Evolutionary conservation across 2,113 vertebrate genomes (phyloP).

Genomic region (Dromaius novaehollandiae): DNA sequence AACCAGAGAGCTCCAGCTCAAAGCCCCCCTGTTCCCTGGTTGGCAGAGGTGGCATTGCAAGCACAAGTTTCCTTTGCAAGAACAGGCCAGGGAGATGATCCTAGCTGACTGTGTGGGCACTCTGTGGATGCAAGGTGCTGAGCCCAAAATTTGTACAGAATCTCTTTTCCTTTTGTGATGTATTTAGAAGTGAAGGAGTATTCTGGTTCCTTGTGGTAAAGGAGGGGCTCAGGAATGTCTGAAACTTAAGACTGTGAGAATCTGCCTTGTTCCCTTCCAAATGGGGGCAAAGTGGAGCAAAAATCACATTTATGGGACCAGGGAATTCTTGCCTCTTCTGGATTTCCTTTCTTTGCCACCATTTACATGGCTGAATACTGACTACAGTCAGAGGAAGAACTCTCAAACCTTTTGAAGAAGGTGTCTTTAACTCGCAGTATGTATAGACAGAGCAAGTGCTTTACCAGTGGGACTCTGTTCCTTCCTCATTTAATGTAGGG

Average conservation of each 20-base stretch:
- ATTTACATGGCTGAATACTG: accelerated
- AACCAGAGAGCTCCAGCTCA: not conserved
- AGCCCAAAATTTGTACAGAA: not conserved
- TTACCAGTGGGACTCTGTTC: not conserved
- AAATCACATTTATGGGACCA: not conserved
- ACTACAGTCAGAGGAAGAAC: not conserved
- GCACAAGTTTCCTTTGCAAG: not conserved
- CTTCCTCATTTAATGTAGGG: not conserved
- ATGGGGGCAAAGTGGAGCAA: not conserved
- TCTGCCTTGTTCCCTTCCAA: not conserved
- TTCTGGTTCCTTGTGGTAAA: not conserved
- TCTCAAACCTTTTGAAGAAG: accelerated
- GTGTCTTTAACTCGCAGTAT: accelerated
- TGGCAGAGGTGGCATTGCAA: not conserved
- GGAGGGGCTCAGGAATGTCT: not conserved
- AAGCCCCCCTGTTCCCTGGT: not conserved
- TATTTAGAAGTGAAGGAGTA: not conserved
- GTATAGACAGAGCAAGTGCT: not conserved
- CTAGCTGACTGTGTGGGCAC: not conserved
- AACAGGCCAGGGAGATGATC: not conserved
- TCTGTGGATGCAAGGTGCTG: not conserved
- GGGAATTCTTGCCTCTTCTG: not conserved
- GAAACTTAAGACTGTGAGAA: not conserved
- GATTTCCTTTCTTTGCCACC: not conserved
- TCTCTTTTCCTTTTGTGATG: not conserved